Conservation (phyloP, 1,140 invertebrate genomes). For the Lasioglossum albipes region DNA sequence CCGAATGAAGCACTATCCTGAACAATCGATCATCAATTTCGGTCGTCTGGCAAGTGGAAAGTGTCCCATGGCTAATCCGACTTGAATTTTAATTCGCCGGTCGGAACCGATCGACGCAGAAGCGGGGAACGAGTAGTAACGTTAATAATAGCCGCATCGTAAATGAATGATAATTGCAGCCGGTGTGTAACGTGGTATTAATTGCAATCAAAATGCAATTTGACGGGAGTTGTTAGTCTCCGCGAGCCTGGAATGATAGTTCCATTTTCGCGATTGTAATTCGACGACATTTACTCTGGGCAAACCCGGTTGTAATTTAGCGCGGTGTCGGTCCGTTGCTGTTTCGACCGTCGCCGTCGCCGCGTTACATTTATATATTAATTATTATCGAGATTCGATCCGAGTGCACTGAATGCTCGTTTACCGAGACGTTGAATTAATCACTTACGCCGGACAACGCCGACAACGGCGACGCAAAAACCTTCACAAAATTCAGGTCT, state of each 20-base stretch:
- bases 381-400: neutral
- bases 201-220: conserved; percentile 25
- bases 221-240: conserved; percentile 1
- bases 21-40: too few relatives aligned
- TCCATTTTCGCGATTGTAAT: conserved; percentile 3
- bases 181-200: neutral
- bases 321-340: neutral
- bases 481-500: too few relatives aligned
- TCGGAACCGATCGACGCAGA: neutral
- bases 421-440: neutral
- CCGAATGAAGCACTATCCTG: too few relatives aligned
- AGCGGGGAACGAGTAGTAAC: neutral
- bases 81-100: neutral
- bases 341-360: too few relatives aligned
- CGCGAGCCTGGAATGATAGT: neutral
- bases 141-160: conserved; percentile 10
- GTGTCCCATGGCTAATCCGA: neutral
- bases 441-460: neutral
- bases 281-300: neutral
- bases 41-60: too few relatives aligned
- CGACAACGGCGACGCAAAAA: too few relatives aligned
- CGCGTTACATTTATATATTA: neutral
- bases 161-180: conserved; percentile 26
- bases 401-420: too few relatives aligned
- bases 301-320: neutral